Evolutionary conservation across 2,797 vertebrate species (phyloP).

Genomic region (Apodemus agrarius): DNA sequence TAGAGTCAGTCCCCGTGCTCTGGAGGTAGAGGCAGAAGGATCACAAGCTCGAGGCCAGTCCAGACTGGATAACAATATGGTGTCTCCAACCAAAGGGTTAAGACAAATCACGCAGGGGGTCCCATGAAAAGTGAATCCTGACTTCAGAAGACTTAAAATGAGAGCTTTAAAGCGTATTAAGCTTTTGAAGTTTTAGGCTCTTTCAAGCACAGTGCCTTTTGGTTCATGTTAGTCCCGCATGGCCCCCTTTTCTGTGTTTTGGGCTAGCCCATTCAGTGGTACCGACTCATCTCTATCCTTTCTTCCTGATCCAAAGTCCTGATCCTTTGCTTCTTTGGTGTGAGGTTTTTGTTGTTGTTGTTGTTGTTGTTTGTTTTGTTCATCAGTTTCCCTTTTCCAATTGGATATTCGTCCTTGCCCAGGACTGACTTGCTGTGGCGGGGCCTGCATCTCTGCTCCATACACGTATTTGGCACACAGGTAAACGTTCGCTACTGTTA

Average conservation of each 20-base stretch:
- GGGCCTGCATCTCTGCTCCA: neutral
- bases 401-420: neutral
- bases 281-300: neutral
- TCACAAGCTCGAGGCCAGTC: neutral
- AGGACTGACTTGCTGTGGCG: neutral
- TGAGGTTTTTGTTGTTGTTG: neutral
- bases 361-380: neutral
- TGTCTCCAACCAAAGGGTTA: neutral
- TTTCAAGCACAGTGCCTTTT: neutral
- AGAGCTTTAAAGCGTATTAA: slow-evolving; percentile 12
- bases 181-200: neutral
- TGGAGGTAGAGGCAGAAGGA: neutral
- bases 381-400: neutral
- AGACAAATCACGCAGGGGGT: neutral
- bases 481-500: neutral
- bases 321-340: neutral
- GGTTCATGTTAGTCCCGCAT: neutral
- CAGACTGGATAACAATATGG: neutral
- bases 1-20: neutral
- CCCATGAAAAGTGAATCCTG: neutral
- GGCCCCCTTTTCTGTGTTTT: neutral
- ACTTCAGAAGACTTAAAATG: slow-evolving; percentile 26
- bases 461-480: neutral
- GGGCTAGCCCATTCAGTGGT: neutral
- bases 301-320: neutral